These are phyloP conservation scores for Erpetoichthys calabaricus DNA, from an alignment of 2,797 vertebrate genomes.

Conservation along the genomic window DNA sequence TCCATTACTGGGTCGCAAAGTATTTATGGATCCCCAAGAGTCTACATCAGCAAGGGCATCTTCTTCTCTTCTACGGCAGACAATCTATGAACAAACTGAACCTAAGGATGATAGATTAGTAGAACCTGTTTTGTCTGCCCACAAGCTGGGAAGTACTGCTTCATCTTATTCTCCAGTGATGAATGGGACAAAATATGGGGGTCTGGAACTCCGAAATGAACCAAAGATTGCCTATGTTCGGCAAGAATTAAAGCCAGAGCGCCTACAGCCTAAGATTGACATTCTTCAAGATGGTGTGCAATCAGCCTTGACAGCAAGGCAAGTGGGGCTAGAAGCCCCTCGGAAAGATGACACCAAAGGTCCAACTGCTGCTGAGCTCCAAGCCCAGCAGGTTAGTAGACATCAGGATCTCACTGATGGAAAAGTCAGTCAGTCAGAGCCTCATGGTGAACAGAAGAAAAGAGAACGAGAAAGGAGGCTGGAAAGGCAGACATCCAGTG, in stretches of 20 bases:
- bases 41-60: conserved; percentile 38
- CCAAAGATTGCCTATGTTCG: conserved; percentile 55
- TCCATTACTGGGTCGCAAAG: conserved; percentile 72
- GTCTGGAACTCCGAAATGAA: conserved; percentile 33
- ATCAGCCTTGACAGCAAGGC: conserved; percentile 34
- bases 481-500: conserved; percentile 41
- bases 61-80: conserved; percentile 51
- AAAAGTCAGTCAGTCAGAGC: conserved; percentile 35
- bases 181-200: conserved; percentile 39
- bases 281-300: conserved; percentile 49
- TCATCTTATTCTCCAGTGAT: conserved; percentile 48
- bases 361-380: background rate
- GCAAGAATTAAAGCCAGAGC: conserved; percentile 71
- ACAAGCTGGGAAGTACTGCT: conserved; percentile 37
- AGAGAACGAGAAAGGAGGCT: conserved; percentile 16
- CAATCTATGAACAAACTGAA: conserved; percentile 61
- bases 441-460: conserved; percentile 28
- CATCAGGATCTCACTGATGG: conserved; percentile 34
- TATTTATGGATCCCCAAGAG: conserved; percentile 69
- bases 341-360: conserved; percentile 3
- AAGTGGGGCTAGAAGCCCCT: conserved; percentile 27
- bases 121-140: conserved; percentile 33
- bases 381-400: conserved; percentile 34
- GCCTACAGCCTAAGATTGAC: conserved; percentile 67
- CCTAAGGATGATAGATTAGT: conserved; percentile 35